A percentile compares a stretch with the other conserved stretches of the same genome.
Conservation (phyloP, 2,113 vertebrate species). For the Cottus gobio region DNA sequence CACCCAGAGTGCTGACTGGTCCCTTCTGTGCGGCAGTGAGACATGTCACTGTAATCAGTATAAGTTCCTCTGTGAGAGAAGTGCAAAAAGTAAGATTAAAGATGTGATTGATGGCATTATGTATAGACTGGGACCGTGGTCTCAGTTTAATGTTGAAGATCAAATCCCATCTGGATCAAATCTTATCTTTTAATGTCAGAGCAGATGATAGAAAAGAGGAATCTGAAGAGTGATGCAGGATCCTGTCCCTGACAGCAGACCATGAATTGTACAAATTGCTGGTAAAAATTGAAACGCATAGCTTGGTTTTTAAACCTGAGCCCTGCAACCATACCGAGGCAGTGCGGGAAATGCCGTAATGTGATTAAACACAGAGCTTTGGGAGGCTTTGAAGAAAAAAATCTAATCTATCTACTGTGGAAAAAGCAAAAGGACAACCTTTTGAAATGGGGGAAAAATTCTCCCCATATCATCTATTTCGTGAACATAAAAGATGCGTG, state of each 20-base stretch:
- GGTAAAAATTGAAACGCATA: conserved; percentile 67
- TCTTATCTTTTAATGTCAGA: conserved; percentile 71
- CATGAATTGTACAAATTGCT: conserved; percentile 71
- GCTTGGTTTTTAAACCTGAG: conserved; percentile 68
- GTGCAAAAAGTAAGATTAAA: conserved; percentile 61
- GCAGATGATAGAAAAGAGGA: conserved; percentile 55
- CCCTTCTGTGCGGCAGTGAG: conserved; percentile 12
- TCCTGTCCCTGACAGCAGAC: conserved; percentile 57
- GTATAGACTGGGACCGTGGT: conserved; percentile 55
- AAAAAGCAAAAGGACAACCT: conserved; percentile 68
- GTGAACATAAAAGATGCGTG: conserved; percentile 65
- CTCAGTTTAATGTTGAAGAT: conserved; percentile 69
- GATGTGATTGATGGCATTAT: conserved; percentile 65
- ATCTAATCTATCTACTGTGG: conserved; percentile 66
- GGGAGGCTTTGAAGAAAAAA: conserved; percentile 67
- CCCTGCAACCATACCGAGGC: conserved; percentile 66
- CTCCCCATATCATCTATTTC: conserved; percentile 58
- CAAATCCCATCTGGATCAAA: conserved; percentile 70
- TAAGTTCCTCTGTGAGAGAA: conserved; percentile 48
- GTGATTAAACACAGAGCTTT: conserved; percentile 80
- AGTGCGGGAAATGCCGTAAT: conserved; percentile 70
- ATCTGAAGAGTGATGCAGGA: conserved; percentile 45
- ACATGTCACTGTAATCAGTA: conserved; percentile 45
- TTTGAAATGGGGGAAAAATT: conserved; percentile 57
- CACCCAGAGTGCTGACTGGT: background rate